Conservation (phyloP, 2,888 invertebrate species). For the Rotaria socialis region DNA sequence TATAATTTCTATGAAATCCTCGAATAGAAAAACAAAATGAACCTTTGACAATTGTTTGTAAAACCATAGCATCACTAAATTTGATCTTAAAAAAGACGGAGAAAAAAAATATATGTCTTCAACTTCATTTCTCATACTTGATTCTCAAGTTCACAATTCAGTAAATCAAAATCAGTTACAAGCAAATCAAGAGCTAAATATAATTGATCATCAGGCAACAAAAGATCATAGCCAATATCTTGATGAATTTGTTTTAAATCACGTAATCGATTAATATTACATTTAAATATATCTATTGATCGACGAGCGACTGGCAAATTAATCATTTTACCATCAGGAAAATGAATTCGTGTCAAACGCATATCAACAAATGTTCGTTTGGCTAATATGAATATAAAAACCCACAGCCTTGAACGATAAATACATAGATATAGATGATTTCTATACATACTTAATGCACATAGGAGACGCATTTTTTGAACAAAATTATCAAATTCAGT, state of each 20-base stretch:
- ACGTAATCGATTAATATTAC: constrained; percentile 13
- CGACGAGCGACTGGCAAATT: neutral
- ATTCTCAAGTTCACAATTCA: neutral
- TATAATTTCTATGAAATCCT: neutral
- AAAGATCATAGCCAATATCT: neutral
- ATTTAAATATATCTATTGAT: neutral
- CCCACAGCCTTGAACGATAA: no score
- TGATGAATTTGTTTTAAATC: neutral
- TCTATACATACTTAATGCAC: neutral
- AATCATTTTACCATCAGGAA: neutral
- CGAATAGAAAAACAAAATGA: neutral
- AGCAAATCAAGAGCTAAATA: constrained; percentile 14
- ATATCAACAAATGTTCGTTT: constrained; percentile 13
- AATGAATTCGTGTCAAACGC: neutral
- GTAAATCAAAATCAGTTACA: neutral
- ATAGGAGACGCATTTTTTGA: constrained; percentile 1
- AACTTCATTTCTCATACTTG: neutral
- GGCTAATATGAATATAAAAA: neutral
- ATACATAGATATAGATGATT: neutral
- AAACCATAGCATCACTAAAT: neutral
- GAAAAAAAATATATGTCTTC: neutral
- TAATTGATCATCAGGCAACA: neutral
- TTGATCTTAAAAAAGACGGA: neutral
- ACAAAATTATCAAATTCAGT: constrained; percentile 18
- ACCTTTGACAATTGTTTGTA: constrained; percentile 17